phyloP scores from a whole-genome alignment of 2,113 vertebrate genomes.

The Tragelaphus imberbis region DNA sequence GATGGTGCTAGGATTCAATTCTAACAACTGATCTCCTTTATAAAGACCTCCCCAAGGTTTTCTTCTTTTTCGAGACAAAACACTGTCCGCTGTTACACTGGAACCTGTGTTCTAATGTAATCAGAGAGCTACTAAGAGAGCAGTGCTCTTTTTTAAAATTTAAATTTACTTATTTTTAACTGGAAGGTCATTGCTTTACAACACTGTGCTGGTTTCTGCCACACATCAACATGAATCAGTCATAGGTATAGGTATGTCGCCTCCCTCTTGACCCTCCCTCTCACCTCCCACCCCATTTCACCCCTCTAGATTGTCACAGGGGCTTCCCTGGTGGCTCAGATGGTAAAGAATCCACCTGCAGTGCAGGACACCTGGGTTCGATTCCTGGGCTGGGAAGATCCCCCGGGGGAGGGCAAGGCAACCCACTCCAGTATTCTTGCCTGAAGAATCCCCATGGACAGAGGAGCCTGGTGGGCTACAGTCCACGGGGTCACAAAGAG shows the following conservation, averaged over 20 bases:
- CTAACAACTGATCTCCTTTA: background rate
- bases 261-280: background rate
- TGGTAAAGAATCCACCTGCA: background rate
- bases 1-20: background rate
- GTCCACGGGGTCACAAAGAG: accelerated
- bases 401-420: background rate
- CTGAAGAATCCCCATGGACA: background rate
- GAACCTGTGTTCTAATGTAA: background rate
- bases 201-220: background rate
- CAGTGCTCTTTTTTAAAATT: background rate
- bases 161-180: background rate
- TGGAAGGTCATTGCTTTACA: background rate
- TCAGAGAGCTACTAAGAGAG: background rate
- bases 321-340: background rate
- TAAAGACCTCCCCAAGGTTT: background rate
- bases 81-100: background rate
- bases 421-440: background rate
- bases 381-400: background rate
- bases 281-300: background rate
- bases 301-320: background rate
- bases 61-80: background rate
- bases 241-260: background rate
- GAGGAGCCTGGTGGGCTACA: background rate
- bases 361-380: accelerated
- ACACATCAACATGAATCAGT: background rate